Percentiles rank a stretch among this genome's conserved stretches.
phyloP scores from a whole-genome alignment of 2,113 vertebrate species.

The Labrus mixtus region DNA sequence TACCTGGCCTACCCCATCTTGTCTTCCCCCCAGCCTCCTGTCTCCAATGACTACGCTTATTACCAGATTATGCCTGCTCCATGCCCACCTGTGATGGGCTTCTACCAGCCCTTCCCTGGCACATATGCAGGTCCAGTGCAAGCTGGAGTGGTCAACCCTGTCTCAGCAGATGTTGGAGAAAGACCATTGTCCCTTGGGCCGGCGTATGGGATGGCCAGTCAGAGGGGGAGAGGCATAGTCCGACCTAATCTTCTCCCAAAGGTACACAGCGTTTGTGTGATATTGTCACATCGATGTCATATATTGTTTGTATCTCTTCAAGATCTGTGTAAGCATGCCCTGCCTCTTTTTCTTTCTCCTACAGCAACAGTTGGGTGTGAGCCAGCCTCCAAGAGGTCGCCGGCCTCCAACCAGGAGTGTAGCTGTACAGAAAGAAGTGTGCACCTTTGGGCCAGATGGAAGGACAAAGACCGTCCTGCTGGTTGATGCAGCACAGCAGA shows the following conservation, averaged over 20 bases:
- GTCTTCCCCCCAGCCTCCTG: slow-evolving; percentile 92
- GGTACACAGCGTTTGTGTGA: slow-evolving; percentile 77
- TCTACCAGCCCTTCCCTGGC: slow-evolving; percentile 94
- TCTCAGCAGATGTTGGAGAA: slow-evolving; percentile 89
- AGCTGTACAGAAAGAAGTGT: slow-evolving; percentile 96
- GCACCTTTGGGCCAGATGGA: slow-evolving; percentile 90
- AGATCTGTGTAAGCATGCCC: not conserved
- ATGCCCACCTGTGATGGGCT: slow-evolving; percentile 97
- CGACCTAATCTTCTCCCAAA: slow-evolving; percentile 87
- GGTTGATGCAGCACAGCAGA: slow-evolving; percentile 97
- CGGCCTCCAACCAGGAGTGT: slow-evolving; percentile 92
- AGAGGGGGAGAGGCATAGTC: slow-evolving; percentile 87
- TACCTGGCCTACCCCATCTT: slow-evolving; percentile 97
- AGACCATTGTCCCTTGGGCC: slow-evolving; percentile 85
- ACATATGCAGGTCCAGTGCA: slow-evolving; percentile 90
- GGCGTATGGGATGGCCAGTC: slow-evolving; percentile 84
- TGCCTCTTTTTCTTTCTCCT: slow-evolving; percentile 56
- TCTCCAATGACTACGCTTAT: slow-evolving; percentile 95
- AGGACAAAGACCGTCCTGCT: slow-evolving; percentile 93
- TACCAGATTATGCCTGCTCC: slow-evolving; percentile 96
- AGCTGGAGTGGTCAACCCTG: slow-evolving; percentile 85
- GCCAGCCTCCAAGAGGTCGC: slow-evolving; percentile 88
- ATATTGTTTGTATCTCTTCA: not conserved
- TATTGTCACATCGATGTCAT: not conserved
- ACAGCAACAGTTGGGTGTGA: slow-evolving; percentile 76